phyloP scores from a whole-genome alignment of 2,888 invertebrate species.

The Campopleginae sp. region DNA sequence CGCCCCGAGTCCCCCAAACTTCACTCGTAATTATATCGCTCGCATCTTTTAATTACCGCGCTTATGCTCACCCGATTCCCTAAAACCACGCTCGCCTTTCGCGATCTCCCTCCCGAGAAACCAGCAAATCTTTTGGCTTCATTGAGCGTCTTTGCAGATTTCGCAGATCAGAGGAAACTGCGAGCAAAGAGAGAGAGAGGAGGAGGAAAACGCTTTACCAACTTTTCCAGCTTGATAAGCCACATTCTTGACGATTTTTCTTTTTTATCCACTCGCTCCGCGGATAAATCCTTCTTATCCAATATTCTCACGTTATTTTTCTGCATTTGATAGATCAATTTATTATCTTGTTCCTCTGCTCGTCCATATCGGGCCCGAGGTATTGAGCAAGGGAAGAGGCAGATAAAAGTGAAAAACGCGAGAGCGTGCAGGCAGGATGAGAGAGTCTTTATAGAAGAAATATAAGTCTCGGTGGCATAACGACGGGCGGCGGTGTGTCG shows the following conservation, averaged over 20 bases:
- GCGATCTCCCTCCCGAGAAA: too few relatives aligned
- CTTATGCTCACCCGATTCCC: slow-evolving; percentile 27
- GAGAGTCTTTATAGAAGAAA: slow-evolving; percentile 30
- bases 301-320: slow-evolving; percentile 58
- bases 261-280: not conserved
- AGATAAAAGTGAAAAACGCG: slow-evolving; percentile 12
- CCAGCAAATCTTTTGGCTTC: not conserved
- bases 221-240: not conserved
- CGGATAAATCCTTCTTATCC: slow-evolving; percentile 1
- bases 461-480: not conserved
- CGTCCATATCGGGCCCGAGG: not conserved
- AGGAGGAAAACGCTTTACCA: not conserved
- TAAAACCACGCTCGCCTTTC: not conserved
- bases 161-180: not conserved
- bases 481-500: not conserved
- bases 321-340: slow-evolving; percentile 65
- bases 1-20: slow-evolving; percentile 64
- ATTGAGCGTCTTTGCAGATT: not conserved
- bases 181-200: too few relatives aligned
- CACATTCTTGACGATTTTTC: not conserved
- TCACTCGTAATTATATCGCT: slow-evolving; percentile 76
- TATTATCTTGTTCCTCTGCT: slow-evolving; percentile 54
- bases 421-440: slow-evolving; percentile 24
- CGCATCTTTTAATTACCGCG: slow-evolving; percentile 76
- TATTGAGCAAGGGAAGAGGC: slow-evolving; percentile 19